Percentiles rank a stretch among this genome's conserved stretches.
These are phyloP conservation scores for Clamator glandarius DNA, from an alignment of 2,797 vertebrate genomes.

Conservation along the genomic window DNA sequence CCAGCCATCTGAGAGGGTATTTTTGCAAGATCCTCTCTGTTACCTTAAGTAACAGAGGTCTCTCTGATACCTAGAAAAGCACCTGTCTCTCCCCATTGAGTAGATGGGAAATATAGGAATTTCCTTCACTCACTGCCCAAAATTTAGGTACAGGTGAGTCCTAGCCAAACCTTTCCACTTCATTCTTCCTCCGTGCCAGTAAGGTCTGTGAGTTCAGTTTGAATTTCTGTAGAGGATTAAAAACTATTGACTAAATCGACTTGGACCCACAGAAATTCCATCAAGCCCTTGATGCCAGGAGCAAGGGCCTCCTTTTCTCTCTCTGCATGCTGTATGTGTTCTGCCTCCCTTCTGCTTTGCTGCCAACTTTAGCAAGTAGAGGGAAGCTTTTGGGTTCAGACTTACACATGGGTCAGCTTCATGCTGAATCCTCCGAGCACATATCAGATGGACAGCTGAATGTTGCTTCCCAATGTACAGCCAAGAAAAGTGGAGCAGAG, in stretches of 20 bases:
- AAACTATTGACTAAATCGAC: background rate
- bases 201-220: background rate
- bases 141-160: background rate
- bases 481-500: background rate
- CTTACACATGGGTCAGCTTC: background rate
- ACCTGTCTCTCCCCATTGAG: background rate
- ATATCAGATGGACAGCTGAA: background rate
- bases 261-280: background rate
- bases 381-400: fast-evolving
- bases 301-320: background rate
- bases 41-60: background rate
- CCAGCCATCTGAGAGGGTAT: background rate
- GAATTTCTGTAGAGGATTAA: background rate
- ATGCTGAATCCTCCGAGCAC: background rate
- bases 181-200: background rate
- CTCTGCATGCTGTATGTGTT: fast-evolving
- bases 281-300: background rate
- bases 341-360: background rate
- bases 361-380: fast-evolving
- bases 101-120: background rate
- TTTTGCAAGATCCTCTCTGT: background rate
- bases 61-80: background rate
- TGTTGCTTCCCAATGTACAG: background rate
- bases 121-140: background rate
- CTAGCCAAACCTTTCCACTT: background rate